These are phyloP conservation scores for Acrocephalus scirpaceus DNA, from an alignment of 2,797 vertebrate species.

Conservation along the genomic window DNA sequence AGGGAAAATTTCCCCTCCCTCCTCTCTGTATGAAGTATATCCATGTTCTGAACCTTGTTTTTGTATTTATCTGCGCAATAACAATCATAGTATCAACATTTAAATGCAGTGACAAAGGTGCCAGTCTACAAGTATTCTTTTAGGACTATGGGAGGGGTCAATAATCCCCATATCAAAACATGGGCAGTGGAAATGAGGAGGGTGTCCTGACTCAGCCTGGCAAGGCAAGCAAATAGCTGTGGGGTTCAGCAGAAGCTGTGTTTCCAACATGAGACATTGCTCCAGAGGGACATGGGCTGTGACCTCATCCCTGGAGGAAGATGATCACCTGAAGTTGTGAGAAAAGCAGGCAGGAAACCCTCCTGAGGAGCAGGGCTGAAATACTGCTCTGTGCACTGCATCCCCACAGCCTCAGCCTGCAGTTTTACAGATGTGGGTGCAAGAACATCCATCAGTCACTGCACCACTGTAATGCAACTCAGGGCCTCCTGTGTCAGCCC, in stretches of 20 bases:
- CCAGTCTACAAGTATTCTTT: neutral
- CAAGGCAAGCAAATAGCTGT: neutral
- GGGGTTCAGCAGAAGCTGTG: neutral
- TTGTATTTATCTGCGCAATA: neutral
- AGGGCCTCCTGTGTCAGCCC: neutral
- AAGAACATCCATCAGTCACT: neutral
- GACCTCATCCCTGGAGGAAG: neutral
- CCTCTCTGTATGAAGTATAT: neutral
- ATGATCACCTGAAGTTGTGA: neutral
- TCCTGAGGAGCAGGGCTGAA: neutral
- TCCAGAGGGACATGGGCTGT: neutral
- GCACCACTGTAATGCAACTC: neutral
- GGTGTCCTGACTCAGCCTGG: neutral
- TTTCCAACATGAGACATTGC: neutral
- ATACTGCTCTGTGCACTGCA: neutral
- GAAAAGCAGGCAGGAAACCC: neutral
- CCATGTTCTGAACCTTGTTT: neutral
- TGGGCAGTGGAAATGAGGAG: neutral
- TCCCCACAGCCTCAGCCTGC: neutral
- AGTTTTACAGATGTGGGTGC: neutral
- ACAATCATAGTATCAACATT: neutral
- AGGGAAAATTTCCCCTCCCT: neutral
- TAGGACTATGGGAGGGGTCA: neutral
- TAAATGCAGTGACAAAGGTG: neutral
- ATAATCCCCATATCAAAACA: neutral